A percentile compares a stretch with the other conserved stretches of the same genome.
Conservation (phyloP, 35 echinoderm and acorn worm genomes). For the Lytechinus variegatus region DNA sequence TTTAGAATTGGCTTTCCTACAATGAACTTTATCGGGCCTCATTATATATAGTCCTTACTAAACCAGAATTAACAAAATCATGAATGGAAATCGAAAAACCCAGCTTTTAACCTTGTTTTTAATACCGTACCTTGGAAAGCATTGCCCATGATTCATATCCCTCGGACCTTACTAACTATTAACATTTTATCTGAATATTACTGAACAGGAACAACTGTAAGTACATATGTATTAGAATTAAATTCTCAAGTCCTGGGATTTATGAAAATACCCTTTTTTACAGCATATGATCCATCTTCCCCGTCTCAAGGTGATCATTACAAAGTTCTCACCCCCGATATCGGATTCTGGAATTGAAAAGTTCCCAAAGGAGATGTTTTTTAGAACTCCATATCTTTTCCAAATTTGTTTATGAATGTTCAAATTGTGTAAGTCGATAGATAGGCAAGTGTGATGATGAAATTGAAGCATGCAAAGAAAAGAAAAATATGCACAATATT, state of each 20-base stretch:
- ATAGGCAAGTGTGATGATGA: background rate
- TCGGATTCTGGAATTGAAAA: background rate
- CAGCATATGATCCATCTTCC: too few relatives aligned
- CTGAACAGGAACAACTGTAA: background rate
- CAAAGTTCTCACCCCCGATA: too few relatives aligned
- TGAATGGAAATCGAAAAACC: background rate
- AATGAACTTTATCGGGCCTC: background rate
- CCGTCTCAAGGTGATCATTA: too few relatives aligned
- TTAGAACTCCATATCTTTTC: background rate
- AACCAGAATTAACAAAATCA: background rate
- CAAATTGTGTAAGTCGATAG: background rate
- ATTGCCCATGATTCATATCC: background rate
- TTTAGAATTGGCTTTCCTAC: background rate
- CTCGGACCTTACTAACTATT: background rate
- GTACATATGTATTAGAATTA: background rate
- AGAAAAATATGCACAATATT: background rate
- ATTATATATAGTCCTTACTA: background rate
- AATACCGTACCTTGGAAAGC: background rate
- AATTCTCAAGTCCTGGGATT: background rate
- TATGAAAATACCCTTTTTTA: background rate
- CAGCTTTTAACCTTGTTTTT: slow-evolving; percentile 3
- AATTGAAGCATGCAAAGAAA: background rate
- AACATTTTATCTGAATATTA: background rate
- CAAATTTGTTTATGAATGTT: background rate
- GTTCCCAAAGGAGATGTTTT: too few relatives aligned